These are phyloP conservation scores for Platanista minor DNA, from an alignment of 2,113 vertebrate genomes.

Conservation along the genomic window DNA sequence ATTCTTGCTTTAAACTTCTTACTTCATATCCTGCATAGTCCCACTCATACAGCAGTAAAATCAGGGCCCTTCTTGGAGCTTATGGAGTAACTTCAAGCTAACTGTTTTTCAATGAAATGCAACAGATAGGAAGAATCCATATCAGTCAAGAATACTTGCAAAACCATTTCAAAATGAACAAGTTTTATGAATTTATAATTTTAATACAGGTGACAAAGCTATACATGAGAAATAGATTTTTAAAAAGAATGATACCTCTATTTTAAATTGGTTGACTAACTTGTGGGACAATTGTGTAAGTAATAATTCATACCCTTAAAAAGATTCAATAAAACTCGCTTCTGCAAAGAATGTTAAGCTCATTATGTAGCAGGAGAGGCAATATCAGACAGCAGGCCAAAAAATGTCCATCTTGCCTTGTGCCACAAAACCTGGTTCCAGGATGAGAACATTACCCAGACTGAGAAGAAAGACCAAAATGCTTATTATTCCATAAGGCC, in stretches of 20 bases:
- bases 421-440: not conserved
- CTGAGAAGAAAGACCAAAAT: not conserved
- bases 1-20: not conserved
- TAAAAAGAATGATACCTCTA: not conserved
- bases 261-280: not conserved
- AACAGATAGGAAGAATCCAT: not conserved
- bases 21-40: not conserved
- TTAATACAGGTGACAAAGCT: not conserved
- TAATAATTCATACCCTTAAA: not conserved
- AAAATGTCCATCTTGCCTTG: not conserved
- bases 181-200: not conserved
- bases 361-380: not conserved
- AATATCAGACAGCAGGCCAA: not conserved
- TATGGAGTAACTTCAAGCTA: not conserved
- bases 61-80: not conserved
- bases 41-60: not conserved
- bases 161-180: not conserved
- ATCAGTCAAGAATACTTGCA: not conserved
- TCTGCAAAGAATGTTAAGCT: not conserved
- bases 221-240: not conserved
- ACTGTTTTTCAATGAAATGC: not conserved
- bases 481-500: not conserved
- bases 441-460: not conserved
- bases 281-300: not conserved
- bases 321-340: not conserved